Conservation (phyloP, 2,888 invertebrate species). For the Caenorhabditis drosophilae region DNA sequence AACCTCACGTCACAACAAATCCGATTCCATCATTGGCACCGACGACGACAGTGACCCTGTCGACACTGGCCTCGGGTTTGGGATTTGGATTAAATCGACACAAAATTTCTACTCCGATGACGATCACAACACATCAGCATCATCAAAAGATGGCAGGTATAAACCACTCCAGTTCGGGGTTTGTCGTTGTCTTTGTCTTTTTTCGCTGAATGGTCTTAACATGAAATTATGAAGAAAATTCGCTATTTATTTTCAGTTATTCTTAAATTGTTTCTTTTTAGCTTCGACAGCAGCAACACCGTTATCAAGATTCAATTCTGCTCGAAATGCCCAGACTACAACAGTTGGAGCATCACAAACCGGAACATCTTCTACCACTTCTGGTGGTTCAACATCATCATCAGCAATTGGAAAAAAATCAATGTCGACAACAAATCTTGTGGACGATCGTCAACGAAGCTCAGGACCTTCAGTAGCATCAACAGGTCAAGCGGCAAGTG, state of each 20-base stretch:
- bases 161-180: too few relatives aligned
- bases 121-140: too few relatives aligned
- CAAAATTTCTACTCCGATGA: too few relatives aligned
- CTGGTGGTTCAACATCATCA: conserved; percentile 3
- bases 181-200: too few relatives aligned
- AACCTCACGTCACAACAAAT: too few relatives aligned
- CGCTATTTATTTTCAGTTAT: not conserved
- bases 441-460: conserved; percentile 54
- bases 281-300: conserved; percentile 10
- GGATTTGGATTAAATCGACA: too few relatives aligned
- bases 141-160: too few relatives aligned
- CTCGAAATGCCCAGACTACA: conserved; percentile 11
- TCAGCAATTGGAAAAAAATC: conserved; percentile 56
- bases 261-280: not conserved
- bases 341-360: not conserved
- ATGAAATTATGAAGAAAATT: too few relatives aligned
- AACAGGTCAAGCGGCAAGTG: conserved; percentile 72
- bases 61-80: too few relatives aligned
- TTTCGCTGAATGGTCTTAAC: too few relatives aligned
- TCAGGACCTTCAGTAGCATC: conserved; percentile 68
- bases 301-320: conserved; percentile 23
- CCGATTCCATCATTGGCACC: too few relatives aligned
- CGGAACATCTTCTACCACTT: conserved; percentile 5
- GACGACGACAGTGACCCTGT: too few relatives aligned
- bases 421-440: conserved; percentile 68